Percentiles rank a stretch among this genome's conserved stretches.
Evolutionary conservation across 2,113 vertebrate species (phyloP).

Genomic region (Megatriorchis doriae): DNA sequence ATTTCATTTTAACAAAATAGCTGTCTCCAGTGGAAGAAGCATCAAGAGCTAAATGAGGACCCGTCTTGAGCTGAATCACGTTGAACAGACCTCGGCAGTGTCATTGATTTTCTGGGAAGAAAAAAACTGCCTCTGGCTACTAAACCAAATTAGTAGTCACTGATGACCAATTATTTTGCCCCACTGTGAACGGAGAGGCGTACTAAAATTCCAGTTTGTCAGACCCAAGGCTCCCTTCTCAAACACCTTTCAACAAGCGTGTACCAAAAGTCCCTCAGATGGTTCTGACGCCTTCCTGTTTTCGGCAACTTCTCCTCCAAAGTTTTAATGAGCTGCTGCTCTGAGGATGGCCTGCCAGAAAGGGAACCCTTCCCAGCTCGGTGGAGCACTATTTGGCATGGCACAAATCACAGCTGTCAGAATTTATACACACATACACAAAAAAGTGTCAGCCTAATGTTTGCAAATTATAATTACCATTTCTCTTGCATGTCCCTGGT

Average conservation of each 20-base stretch:
- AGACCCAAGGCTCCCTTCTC: slow-evolving; percentile 78
- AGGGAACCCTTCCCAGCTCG: neutral
- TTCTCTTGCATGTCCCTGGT: slow-evolving; percentile 52
- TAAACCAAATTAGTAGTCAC: slow-evolving; percentile 85
- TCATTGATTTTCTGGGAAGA: slow-evolving; percentile 83
- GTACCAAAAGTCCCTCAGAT: slow-evolving; percentile 70
- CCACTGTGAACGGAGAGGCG: slow-evolving; percentile 72
- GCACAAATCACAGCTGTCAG: slow-evolving; percentile 76
- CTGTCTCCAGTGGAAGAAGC: slow-evolving; percentile 74
- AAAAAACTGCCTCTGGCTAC: slow-evolving; percentile 82
- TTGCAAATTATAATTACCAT: slow-evolving; percentile 75
- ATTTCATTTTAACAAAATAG: slow-evolving; percentile 81
- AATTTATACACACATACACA: slow-evolving; percentile 57
- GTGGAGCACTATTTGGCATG: slow-evolving; percentile 51
- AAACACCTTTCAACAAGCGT: slow-evolving; percentile 76
- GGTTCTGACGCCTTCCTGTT: slow-evolving; percentile 64
- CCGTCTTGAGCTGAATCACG: slow-evolving; percentile 67
- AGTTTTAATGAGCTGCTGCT: slow-evolving; percentile 81
- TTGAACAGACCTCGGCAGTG: slow-evolving; percentile 73
- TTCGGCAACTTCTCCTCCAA: slow-evolving; percentile 70
- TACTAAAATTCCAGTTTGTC: slow-evolving; percentile 81
- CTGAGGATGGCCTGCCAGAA: slow-evolving; percentile 67
- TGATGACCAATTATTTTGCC: slow-evolving; percentile 87
- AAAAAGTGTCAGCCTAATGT: slow-evolving; percentile 74
- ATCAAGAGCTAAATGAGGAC: slow-evolving; percentile 73